Conservation (phyloP, 2,888 invertebrate genomes). For the Tachina fera region DNA sequence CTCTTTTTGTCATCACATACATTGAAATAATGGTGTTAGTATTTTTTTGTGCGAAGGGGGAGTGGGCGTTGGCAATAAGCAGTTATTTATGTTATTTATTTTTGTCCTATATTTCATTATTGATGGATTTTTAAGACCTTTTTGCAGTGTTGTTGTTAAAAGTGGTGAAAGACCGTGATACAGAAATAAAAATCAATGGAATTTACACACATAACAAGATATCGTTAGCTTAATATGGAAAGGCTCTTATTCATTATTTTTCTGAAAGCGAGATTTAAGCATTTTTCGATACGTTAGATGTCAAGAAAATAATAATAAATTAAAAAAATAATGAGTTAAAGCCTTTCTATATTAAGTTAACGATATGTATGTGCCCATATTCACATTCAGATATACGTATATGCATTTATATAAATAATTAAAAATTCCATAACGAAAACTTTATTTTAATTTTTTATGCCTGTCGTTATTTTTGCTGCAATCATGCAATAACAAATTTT, state of each 20-base stretch:
- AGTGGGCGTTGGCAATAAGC: background rate
- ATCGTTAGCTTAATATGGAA: too few relatives aligned
- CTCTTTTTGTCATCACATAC: constrained; percentile 33
- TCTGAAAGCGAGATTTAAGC: too few relatives aligned
- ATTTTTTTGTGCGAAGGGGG: background rate
- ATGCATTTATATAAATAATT: background rate
- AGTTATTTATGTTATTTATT: constrained; percentile 20
- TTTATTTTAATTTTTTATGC: background rate
- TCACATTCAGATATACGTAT: background rate
- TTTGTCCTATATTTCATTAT: constrained; percentile 55
- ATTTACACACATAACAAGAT: background rate
- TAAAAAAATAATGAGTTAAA: too few relatives aligned
- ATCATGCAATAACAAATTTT: background rate
- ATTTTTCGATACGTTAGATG: too few relatives aligned
- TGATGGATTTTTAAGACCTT: constrained; percentile 16
- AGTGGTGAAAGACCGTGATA: constrained; percentile 23
- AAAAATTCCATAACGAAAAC: background rate
- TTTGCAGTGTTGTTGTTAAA: constrained; percentile 27
- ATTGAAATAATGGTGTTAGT: constrained; percentile 6
- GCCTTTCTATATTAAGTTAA: too few relatives aligned
- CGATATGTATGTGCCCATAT: too few relatives aligned
- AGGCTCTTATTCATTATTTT: too few relatives aligned
- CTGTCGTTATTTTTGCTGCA: too few relatives aligned
- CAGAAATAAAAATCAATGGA: constrained; percentile 21
- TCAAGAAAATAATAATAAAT: too few relatives aligned